Evolutionary conservation across 2,888 invertebrate genomes (phyloP).

Genomic region (Philereme transversata): DNA sequence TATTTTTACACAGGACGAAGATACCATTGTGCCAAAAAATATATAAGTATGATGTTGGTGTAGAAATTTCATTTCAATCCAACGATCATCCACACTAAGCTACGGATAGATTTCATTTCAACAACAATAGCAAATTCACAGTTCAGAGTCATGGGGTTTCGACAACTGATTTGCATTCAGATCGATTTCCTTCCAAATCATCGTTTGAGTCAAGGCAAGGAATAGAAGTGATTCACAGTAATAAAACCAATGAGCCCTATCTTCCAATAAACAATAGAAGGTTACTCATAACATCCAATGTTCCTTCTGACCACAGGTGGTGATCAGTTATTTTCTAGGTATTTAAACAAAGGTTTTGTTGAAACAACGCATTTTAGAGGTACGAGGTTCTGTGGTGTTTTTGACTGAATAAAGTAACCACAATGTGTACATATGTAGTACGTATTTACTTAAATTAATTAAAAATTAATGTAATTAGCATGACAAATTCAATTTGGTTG

Average conservation of each 20-base stretch:
- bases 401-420: not conserved
- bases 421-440: not conserved
- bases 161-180: slow-evolving; percentile 40
- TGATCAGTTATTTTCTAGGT: slow-evolving; percentile 16
- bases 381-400: not conserved
- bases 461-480: too few species aligned
- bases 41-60: too few species aligned
- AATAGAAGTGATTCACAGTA: slow-evolving; percentile 49
- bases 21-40: too few species aligned
- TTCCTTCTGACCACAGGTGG: slow-evolving; percentile 37
- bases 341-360: slow-evolving; percentile 18
- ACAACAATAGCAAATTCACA: slow-evolving; percentile 10
- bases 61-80: too few species aligned
- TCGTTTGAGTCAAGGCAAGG: slow-evolving; percentile 44
- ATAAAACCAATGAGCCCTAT: slow-evolving; percentile 40
- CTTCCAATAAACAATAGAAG: slow-evolving; percentile 51
- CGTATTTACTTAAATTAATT: too few species aligned
- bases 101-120: too few species aligned
- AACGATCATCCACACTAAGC: too few species aligned
- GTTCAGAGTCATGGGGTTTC: too few species aligned
- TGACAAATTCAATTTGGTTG: too few species aligned
- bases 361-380: slow-evolving; percentile 10
- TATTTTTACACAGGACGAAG: too few species aligned
- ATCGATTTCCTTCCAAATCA: slow-evolving; percentile 38
- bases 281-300: slow-evolving; percentile 41